Conservation (phyloP, 1,140 invertebrate genomes). For the Copidosoma floridanum region DNA sequence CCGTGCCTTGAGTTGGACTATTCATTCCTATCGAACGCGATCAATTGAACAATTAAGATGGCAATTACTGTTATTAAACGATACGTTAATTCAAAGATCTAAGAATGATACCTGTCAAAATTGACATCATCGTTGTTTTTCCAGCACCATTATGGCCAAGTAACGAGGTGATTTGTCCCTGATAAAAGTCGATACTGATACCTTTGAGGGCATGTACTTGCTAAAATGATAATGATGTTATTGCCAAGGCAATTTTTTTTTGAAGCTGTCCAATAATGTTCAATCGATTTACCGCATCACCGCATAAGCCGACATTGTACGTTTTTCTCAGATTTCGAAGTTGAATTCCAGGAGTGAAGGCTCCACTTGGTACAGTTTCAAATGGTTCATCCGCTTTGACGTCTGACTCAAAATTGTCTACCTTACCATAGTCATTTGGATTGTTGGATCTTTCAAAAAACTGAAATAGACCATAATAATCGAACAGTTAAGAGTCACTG, state of each 20-base stretch:
- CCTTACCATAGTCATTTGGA: not conserved
- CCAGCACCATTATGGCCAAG: constrained; percentile 82
- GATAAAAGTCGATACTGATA: constrained; percentile 62
- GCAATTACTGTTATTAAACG: too few relatives aligned
- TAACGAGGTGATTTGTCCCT: constrained; percentile 67
- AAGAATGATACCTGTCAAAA: constrained; percentile 58
- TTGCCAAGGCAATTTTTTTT: too few relatives aligned
- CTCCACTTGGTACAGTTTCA: constrained; percentile 35
- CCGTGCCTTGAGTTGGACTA: constrained; percentile 62
- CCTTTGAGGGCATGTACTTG: constrained; percentile 44
- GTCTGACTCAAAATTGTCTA: constrained; percentile 28
- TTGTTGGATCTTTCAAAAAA: not conserved
- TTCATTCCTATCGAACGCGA: too few relatives aligned
- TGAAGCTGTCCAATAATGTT: not conserved
- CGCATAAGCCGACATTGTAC: constrained; percentile 40
- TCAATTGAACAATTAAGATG: too few relatives aligned
- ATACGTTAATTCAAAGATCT: too few relatives aligned
- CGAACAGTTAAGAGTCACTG: too few relatives aligned
- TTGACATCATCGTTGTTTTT: constrained; percentile 75
- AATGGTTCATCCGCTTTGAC: constrained; percentile 39
- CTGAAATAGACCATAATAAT: not conserved
- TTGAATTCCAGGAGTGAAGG: constrained; percentile 45
- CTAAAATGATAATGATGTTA: constrained; percentile 10
- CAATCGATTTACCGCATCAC: constrained; percentile 33
- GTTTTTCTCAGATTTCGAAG: constrained; percentile 49